A percentile compares a stretch with the other conserved stretches of the same genome.
Evolutionary conservation across 1,140 invertebrate genomes (phyloP).

Genomic region (Paraescarpia echinospica): DNA sequence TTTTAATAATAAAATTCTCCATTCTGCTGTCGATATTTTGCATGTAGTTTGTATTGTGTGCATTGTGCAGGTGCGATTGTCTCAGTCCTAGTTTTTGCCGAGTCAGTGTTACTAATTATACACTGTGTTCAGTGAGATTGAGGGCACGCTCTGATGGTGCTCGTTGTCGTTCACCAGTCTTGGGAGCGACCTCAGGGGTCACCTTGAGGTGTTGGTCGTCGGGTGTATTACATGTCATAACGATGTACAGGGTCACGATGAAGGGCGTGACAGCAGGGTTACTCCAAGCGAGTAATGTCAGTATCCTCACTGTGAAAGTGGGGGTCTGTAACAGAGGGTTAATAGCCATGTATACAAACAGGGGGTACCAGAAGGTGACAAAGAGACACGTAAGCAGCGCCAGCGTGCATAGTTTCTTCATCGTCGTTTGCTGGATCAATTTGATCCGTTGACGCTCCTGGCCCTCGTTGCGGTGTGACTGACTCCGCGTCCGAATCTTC

Average conservation of each 20-base stretch:
- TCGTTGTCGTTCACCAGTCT: background rate
- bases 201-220: background rate
- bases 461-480: background rate
- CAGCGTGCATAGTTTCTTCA: slow-evolving; percentile 12
- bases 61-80: background rate
- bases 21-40: background rate
- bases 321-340: slow-evolving; percentile 48
- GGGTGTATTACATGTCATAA: background rate
- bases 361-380: slow-evolving; percentile 83
- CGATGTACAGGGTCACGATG: slow-evolving; percentile 33
- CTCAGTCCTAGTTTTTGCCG: background rate
- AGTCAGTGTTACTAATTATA: background rate
- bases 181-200: background rate
- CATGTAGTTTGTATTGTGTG: background rate
- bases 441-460: slow-evolving; percentile 2
- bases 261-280: slow-evolving; percentile 47
- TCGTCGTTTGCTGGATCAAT: slow-evolving; percentile 6
- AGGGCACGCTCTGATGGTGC: background rate
- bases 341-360: slow-evolving; percentile 79
- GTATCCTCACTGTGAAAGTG: slow-evolving; percentile 36
- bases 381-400: slow-evolving; percentile 75
- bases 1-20: background rate
- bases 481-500: slow-evolving; percentile 14
- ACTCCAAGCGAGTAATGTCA: slow-evolving; percentile 59
- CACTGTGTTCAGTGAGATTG: background rate